Conservation (phyloP, 2,113 vertebrate genomes). For the Notiomystis cincta region DNA sequence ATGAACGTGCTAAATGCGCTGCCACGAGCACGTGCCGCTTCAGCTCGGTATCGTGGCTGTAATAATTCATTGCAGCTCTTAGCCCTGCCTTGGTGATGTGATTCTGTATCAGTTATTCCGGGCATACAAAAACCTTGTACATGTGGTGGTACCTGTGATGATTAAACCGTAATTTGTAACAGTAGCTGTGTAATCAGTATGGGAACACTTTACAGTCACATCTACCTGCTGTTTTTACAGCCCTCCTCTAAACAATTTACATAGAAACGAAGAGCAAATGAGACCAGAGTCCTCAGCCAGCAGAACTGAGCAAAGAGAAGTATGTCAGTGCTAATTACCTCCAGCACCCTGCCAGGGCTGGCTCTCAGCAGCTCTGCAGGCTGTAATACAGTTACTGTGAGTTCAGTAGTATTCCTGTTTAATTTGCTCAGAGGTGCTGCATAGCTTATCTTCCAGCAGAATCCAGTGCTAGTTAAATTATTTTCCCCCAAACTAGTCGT, state of each 20-base stretch:
- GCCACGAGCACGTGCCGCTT: rapidly evolving
- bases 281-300: neutral
- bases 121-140: neutral
- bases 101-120: neutral
- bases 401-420: neutral
- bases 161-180: neutral
- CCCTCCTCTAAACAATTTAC: neutral
- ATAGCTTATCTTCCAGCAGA: neutral
- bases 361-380: constrained; percentile 12
- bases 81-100: neutral
- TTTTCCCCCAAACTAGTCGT: neutral
- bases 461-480: neutral
- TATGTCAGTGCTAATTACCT: constrained; percentile 23
- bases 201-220: neutral
- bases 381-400: neutral
- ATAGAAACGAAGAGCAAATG: neutral
- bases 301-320: neutral
- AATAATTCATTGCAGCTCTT: neutral
- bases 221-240: constrained; percentile 8
- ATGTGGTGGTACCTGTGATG: neutral
- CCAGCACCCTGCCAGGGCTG: neutral
- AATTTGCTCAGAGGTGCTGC: neutral
- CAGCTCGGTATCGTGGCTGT: neutral
- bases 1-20: neutral
- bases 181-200: neutral